Evolutionary conservation across 1,140 invertebrate genomes (phyloP), one percentile per base, ranked within the genome.

Genomic region (Neodiprion virginianus): DNA sequence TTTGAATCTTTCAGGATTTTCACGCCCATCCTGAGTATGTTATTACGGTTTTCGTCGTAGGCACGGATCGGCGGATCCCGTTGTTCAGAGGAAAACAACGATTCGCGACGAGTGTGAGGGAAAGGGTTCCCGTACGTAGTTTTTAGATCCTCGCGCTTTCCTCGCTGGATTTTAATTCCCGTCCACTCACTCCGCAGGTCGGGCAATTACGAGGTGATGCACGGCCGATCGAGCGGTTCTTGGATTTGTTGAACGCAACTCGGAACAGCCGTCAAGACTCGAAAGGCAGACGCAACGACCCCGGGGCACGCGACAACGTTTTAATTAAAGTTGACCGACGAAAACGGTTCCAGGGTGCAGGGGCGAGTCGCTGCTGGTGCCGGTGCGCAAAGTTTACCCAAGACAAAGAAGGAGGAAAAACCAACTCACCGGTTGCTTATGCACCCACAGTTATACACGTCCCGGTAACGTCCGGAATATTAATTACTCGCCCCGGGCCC

Each of bases 271-370:
- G 53, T 8, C 53, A 61, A 61, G n/a, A 61, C n/a, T 17, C 53
- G 28, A 40, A 40, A 40, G 28, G 28, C 53, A 12, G 53, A 61
- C 11, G 53, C 53, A 61, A 61, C n/a, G 53, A 61, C 53, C 53
- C 53, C 53, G 11, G 11, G 11, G 53, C 53, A 61, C 53, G 53
- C 53, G 53, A 61, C 53, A 61, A 61, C 53, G 53, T 61, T 61
- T 61, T 61, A 61, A 61, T 61, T 61, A 61, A 61, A 61, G 53
- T 61, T 17, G 53, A 61, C n/a, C 53, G n/a, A 61, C 53, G 11
- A 8, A 61, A 40, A 40, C 28, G 28, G 28, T 40, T 40, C 28
- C 28, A 40, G 28, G 28, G 28, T 40, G 28, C 28, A 5, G 28
- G 28, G 28, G 28, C 28, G 28, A 40, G 28, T 40, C 5, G 28